Evolutionary conservation across 2,797 vertebrate species (phyloP).

Genomic region (Premnoplex brunnescens): DNA sequence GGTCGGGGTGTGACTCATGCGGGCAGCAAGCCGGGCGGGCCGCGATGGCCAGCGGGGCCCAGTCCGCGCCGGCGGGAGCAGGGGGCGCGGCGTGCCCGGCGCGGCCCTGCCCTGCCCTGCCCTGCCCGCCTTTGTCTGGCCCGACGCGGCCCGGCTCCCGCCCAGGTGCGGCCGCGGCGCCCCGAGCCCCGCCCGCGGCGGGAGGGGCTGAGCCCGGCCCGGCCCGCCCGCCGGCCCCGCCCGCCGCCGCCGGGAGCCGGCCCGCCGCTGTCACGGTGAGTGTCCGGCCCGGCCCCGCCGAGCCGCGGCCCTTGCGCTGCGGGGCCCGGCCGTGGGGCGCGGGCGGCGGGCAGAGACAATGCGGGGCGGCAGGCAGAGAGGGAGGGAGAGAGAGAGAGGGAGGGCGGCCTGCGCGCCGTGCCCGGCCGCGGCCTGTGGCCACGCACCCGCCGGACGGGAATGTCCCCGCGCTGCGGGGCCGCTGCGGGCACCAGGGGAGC

Average conservation of each 20-base stretch:
- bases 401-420: neutral
- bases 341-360: neutral
- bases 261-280: neutral
- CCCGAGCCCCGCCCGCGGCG: neutral
- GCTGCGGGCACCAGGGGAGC: neutral
- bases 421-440: neutral
- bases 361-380: neutral
- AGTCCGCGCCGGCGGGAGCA: neutral
- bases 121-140: conserved; percentile 55
- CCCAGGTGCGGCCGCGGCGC: conserved; percentile 7
- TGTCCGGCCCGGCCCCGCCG: neutral
- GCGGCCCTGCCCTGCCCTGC: neutral
- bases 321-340: neutral
- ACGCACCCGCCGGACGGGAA: neutral
- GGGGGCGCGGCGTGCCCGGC: neutral
- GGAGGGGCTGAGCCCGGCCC: neutral
- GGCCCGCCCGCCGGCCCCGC: neutral
- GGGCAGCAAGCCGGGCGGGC: neutral
- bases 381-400: neutral
- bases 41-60: neutral
- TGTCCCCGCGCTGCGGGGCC: too few relatives aligned
- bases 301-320: neutral
- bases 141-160: neutral
- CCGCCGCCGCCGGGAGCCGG: neutral
- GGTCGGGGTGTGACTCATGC: neutral